A percentile compares a stretch with the other conserved stretches of the same genome.
These are phyloP conservation scores for Carassius gibelio DNA, from an alignment of 2,113 vertebrate genomes.

Conservation along the genomic window DNA sequence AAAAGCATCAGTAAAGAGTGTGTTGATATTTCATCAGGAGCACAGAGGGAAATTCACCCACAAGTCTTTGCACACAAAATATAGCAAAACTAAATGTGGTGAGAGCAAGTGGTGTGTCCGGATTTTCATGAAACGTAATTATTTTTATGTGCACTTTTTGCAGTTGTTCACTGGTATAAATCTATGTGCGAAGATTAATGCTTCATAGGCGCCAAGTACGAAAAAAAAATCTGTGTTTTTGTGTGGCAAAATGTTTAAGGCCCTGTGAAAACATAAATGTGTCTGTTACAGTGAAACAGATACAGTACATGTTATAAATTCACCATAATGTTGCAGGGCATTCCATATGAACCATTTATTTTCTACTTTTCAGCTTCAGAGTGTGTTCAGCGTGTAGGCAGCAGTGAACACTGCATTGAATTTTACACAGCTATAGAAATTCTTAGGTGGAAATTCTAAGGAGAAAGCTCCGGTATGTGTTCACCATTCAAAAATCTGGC, in stretches of 20 bases:
- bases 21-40: too few relatives aligned
- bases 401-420: not conserved
- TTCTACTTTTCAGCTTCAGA: too few relatives aligned
- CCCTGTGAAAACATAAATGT: too few relatives aligned
- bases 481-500: slow-evolving; percentile 37
- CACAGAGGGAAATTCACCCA: not conserved
- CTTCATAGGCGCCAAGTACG: not conserved
- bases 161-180: too few relatives aligned
- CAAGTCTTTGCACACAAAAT: not conserved
- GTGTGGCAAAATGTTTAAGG: too few relatives aligned
- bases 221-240: not conserved
- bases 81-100: not conserved
- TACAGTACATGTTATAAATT: too few relatives aligned
- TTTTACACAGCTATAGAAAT: not conserved
- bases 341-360: too few relatives aligned
- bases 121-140: not conserved
- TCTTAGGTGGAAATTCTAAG: not conserved
- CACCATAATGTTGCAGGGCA: too few relatives aligned
- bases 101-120: not conserved
- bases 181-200: too few relatives aligned
- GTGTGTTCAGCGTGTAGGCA: too few relatives aligned
- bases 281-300: not conserved
- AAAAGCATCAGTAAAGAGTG: too few relatives aligned
- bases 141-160: not conserved
- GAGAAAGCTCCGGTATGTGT: not conserved